phyloP scores from a whole-genome alignment of 2,797 vertebrate genomes.

The Sphaeramia orbicularis region DNA sequence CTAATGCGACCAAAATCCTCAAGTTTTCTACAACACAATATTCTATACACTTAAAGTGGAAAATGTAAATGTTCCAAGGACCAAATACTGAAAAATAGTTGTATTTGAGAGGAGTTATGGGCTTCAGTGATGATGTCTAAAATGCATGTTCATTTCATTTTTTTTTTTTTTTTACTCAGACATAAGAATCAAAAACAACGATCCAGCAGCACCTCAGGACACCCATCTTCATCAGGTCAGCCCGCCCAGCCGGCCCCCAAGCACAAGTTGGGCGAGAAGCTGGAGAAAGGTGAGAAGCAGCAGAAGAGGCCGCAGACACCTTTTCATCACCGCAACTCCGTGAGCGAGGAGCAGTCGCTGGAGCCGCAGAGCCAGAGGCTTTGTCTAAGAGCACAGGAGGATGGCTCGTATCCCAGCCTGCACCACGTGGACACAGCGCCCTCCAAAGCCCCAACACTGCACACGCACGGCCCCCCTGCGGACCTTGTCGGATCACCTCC shows the following conservation, averaged over 20 bases:
- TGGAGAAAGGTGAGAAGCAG: slow-evolving; percentile 97
- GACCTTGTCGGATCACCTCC: slow-evolving; percentile 93
- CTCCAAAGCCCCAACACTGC: slow-evolving; percentile 92
- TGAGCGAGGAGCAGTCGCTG: slow-evolving; percentile 91
- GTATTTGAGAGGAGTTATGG: too few species aligned
- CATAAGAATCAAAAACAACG: slow-evolving; percentile 96
- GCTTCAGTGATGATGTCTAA: not conserved
- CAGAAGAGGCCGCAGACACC: slow-evolving; percentile 97
- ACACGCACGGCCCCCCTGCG: slow-evolving; percentile 85
- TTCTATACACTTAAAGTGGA: too few species aligned
- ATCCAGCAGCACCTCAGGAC: slow-evolving; percentile 92
- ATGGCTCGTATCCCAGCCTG: slow-evolving; percentile 91
- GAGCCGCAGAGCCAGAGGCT: slow-evolving; percentile 93
- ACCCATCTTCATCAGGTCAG: slow-evolving; percentile 89
- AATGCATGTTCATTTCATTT: not conserved
- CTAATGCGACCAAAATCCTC: too few species aligned
- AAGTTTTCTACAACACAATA: too few species aligned
- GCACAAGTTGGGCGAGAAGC: slow-evolving; percentile 97
- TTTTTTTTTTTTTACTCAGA: slow-evolving; percentile 65
- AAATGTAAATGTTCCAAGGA: too few species aligned
- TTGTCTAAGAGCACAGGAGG: slow-evolving; percentile 89
- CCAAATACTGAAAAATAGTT: too few species aligned
- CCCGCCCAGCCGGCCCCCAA: slow-evolving; percentile 91
- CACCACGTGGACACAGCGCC: slow-evolving; percentile 87
- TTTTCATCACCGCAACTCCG: slow-evolving; percentile 95